Evolutionary conservation across 2,888 invertebrate species (phyloP).

Genomic region (Drosophila seclusa): DNA sequence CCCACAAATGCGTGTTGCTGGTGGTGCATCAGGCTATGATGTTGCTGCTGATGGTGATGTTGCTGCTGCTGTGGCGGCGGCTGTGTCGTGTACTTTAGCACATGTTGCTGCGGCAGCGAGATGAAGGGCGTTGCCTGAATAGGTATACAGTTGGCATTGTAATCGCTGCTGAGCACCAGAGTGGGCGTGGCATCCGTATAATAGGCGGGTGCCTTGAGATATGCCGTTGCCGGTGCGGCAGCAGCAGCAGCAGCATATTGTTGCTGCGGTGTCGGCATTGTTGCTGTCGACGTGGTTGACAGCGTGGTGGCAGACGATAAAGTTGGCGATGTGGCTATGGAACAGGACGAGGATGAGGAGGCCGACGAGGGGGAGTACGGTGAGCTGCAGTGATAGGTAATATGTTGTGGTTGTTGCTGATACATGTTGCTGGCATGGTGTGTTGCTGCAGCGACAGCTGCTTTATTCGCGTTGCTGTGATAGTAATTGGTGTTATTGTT

Average conservation of each 20-base stretch:
- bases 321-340: constrained; percentile 81
- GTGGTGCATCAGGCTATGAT: constrained; percentile 62
- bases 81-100: constrained; percentile 65
- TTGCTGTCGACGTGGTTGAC: constrained; percentile 82
- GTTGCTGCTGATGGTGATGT: constrained; percentile 54
- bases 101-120: constrained; percentile 69
- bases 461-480: constrained; percentile 52
- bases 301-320: constrained; percentile 78
- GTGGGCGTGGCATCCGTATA: constrained; percentile 77
- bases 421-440: constrained; percentile 66
- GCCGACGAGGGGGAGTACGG: constrained; percentile 82
- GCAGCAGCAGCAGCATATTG: constrained; percentile 66
- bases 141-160: constrained; percentile 83
- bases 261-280: constrained; percentile 80
- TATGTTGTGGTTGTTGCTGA: constrained; percentile 56
- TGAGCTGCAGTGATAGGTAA: constrained; percentile 76
- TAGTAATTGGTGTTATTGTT: constrained; percentile 46
- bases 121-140: constrained; percentile 78
- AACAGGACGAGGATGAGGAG: constrained; percentile 82
- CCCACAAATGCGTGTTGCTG: constrained; percentile 60
- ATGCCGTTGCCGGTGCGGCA: constrained; percentile 58
- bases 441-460: constrained; percentile 37
- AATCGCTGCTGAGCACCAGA: constrained; percentile 80
- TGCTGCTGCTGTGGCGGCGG: constrained; percentile 33
- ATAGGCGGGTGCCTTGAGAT: constrained; percentile 76